A percentile compares a stretch with the other conserved stretches of the same genome.
These are phyloP conservation scores for Atractosteus spatula DNA, from an alignment of 2,113 vertebrate species.

Conservation along the genomic window DNA sequence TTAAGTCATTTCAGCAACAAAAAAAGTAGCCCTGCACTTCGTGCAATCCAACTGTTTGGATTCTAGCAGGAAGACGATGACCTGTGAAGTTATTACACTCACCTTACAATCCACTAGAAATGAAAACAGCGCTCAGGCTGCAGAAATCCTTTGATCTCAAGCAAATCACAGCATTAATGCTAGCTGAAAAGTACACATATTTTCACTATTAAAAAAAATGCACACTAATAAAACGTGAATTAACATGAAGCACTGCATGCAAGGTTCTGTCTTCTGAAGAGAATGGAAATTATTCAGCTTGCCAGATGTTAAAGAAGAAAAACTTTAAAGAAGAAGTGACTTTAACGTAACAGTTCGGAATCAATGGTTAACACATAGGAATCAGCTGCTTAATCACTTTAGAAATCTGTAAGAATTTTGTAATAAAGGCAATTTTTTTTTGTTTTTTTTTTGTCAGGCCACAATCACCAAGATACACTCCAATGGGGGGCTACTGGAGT, in stretches of 20 bases:
- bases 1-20: background rate
- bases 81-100: constrained; percentile 11
- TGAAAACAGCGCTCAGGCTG: background rate
- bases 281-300: background rate
- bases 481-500: background rate
- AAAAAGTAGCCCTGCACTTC: background rate
- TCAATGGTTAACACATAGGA: no score
- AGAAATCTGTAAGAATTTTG: constrained; percentile 13
- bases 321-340: no score
- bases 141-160: background rate
- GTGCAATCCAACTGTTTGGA: background rate
- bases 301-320: background rate
- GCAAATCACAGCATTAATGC: background rate
- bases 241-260: background rate
- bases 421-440: constrained; percentile 17
- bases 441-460: constrained; percentile 2
- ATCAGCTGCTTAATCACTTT: constrained; percentile 22
- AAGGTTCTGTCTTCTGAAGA: background rate
- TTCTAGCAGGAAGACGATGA: background rate
- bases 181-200: background rate
- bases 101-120: constrained; percentile 1
- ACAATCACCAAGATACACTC: background rate
- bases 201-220: constrained; percentile 1
- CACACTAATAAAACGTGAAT: background rate
- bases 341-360: no score